These are phyloP conservation scores for Drosophila biarmipes DNA, from an alignment of 1,140 invertebrate species.

Conservation along the genomic window DNA sequence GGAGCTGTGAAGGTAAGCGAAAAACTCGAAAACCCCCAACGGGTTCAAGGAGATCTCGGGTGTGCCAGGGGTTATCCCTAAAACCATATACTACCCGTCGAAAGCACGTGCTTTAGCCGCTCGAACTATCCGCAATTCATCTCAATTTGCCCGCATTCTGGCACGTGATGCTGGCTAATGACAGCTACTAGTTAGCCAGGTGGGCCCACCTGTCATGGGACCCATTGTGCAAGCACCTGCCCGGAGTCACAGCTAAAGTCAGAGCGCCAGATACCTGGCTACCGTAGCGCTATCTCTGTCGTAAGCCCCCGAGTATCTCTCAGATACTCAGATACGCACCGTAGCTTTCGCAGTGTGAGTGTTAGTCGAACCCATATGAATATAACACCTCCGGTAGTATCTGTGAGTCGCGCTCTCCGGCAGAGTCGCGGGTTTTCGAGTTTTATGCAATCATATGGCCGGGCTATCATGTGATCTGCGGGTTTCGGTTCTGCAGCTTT, in stretches of 20 bases:
- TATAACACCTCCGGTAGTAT: constrained; percentile 15
- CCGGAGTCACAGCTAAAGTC: constrained; percentile 42
- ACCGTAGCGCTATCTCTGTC: constrained; percentile 36
- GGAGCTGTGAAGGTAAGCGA: constrained; percentile 75
- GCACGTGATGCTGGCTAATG: constrained; percentile 21
- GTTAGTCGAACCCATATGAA: constrained; percentile 27
- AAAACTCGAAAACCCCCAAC: constrained; percentile 22
- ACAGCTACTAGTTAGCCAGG: constrained; percentile 17
- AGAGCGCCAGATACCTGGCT: constrained; percentile 30
- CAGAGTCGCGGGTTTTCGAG: constrained; percentile 65
- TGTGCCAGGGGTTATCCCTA: neutral
- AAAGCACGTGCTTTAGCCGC: constrained; percentile 16
- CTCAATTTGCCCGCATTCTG: constrained; percentile 4
- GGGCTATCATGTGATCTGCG: constrained; percentile 67
- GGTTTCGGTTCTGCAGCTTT: constrained; percentile 13
- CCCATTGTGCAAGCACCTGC: constrained; percentile 53
- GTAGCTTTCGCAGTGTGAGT: constrained; percentile 40
- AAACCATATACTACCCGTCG: neutral
- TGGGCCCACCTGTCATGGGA: constrained; percentile 59
- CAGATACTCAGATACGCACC: constrained; percentile 45
- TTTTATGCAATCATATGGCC: constrained; percentile 68
- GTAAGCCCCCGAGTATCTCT: constrained; percentile 49
- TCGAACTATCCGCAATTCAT: neutral
- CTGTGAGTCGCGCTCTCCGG: constrained; percentile 52
- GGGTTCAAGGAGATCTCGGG: constrained; percentile 66